Conservation (phyloP, 2,113 vertebrate genomes). For the Apodemus sylvaticus region DNA sequence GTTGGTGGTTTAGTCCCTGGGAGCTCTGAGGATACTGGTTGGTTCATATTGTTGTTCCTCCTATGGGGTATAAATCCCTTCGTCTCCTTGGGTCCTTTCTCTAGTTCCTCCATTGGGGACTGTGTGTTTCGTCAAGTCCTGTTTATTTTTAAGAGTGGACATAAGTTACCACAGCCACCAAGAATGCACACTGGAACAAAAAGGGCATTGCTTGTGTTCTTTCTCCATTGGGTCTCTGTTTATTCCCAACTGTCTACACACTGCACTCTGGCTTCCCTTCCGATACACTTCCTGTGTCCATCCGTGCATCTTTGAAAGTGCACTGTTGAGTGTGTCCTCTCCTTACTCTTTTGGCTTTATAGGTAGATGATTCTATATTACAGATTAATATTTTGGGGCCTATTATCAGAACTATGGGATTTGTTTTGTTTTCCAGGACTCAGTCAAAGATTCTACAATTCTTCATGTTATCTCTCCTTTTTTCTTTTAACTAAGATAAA, state of each 20-base stretch:
- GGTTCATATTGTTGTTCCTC: too few species aligned
- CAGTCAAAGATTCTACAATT: neutral
- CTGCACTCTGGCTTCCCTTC: neutral
- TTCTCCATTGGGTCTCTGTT: neutral
- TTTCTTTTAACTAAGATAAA: neutral
- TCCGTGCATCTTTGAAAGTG: slow-evolving; percentile 1
- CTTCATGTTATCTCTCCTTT: neutral
- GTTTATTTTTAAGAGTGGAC: neutral
- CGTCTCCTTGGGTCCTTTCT: too few species aligned
- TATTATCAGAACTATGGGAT: neutral
- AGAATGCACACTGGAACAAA: neutral
- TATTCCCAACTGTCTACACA: neutral
- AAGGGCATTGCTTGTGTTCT: neutral
- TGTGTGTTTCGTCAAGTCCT: neutral
- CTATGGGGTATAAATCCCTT: too few species aligned
- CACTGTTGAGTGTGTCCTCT: neutral
- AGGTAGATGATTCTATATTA: neutral
- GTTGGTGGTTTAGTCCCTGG: too few species aligned
- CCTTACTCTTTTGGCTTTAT: neutral
- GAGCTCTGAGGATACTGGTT: too few species aligned
- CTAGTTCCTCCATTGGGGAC: too few species aligned
- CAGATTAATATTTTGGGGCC: neutral
- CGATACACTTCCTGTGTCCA: neutral
- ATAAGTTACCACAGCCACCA: neutral
- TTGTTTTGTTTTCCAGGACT: neutral